phyloP scores from a whole-genome alignment of 1,140 invertebrate species.

The Monomorium pharaonis region DNA sequence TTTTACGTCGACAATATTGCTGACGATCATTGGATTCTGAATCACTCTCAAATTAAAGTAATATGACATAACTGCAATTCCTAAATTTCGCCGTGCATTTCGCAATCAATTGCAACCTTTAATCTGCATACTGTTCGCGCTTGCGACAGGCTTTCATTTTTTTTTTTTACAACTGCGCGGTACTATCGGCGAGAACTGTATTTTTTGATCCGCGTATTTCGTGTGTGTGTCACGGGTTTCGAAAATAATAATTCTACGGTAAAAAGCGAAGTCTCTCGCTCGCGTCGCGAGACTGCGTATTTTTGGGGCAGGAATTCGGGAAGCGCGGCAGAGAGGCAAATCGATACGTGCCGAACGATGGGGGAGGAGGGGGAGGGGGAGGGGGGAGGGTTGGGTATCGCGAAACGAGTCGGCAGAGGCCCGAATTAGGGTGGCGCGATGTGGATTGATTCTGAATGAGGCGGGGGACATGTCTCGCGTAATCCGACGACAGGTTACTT shows the following conservation, averaged over 20 bases:
- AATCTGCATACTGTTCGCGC: background rate
- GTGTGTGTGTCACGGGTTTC: background rate
- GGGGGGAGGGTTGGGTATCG: too few relatives aligned
- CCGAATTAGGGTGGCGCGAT: constrained; percentile 67
- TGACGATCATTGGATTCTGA: background rate
- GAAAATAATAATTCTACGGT: background rate
- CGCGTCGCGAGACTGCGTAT: background rate
- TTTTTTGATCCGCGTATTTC: constrained; percentile 26
- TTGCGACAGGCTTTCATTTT: background rate
- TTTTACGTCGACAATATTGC: background rate
- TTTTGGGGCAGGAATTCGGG: constrained; percentile 23
- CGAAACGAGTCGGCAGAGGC: constrained; percentile 58
- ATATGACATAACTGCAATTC: background rate
- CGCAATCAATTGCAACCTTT: background rate
- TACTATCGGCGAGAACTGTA: background rate
- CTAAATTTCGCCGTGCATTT: background rate
- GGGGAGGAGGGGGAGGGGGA: too few relatives aligned
- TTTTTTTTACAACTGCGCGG: background rate
- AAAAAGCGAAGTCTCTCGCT: background rate
- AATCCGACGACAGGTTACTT: constrained; percentile 71
- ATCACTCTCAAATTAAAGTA: background rate
- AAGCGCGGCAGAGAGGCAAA: background rate
- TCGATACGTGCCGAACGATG: constrained; percentile 22
- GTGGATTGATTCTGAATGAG: constrained; percentile 73
- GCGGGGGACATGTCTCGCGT: constrained; percentile 36